These are phyloP conservation scores for Mus spretus DNA, from an alignment of 2,797 vertebrate genomes.

Conservation along the genomic window DNA sequence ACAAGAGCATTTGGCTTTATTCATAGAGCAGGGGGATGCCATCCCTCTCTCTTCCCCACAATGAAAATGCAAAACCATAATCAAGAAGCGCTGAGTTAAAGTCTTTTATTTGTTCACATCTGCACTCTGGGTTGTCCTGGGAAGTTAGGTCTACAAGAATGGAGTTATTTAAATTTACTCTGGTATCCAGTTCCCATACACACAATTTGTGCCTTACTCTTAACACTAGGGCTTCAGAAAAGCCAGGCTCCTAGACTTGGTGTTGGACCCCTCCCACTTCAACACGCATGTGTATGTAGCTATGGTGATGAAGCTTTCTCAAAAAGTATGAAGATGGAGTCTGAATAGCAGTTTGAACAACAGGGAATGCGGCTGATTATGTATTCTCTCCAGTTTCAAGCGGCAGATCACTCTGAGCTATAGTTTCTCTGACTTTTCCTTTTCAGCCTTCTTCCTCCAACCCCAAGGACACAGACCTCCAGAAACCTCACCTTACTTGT, in stretches of 20 bases:
- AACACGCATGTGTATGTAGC: not conserved
- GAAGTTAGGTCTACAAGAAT: not conserved
- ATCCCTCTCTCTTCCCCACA: not conserved
- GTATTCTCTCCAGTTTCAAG: not conserved
- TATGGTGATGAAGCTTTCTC: not conserved
- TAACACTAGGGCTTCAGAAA: not conserved
- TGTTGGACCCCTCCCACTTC: too few species aligned
- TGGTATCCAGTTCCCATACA: not conserved
- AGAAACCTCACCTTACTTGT: not conserved
- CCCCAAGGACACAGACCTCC: not conserved
- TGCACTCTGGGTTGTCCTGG: not conserved
- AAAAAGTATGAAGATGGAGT: not conserved
- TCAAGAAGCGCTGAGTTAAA: not conserved
- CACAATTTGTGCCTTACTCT: not conserved
- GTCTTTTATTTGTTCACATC: not conserved
- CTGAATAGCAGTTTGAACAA: constrained; percentile 6
- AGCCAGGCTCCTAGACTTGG: not conserved
- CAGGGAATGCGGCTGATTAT: not conserved
- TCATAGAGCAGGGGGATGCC: not conserved
- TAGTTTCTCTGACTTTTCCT: not conserved
- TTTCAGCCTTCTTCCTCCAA: not conserved
- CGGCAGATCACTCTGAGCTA: not conserved
- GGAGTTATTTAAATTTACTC: not conserved
- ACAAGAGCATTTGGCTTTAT: not conserved
- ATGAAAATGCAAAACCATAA: not conserved